Evolutionary conservation across 2,888 invertebrate genomes (phyloP).

Genomic region (Netelia melanura): DNA sequence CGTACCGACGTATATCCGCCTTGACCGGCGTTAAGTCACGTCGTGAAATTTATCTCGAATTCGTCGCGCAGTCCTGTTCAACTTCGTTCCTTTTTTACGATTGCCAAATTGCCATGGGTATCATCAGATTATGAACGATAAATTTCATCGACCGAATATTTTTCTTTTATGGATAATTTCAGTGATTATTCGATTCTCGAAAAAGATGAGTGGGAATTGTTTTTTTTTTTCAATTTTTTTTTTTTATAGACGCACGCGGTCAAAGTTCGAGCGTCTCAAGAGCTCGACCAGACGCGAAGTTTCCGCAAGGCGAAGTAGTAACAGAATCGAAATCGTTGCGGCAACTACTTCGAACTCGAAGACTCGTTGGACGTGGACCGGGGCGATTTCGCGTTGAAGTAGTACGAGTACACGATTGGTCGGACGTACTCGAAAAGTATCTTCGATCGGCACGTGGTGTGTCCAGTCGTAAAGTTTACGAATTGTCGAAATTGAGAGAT

Average conservation of each 20-base stretch:
- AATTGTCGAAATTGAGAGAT: background rate
- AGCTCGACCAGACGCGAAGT: background rate
- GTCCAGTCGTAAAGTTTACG: background rate
- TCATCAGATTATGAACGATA: no score
- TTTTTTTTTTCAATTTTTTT: background rate
- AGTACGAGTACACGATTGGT: conserved; percentile 32
- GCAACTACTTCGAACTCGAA: background rate
- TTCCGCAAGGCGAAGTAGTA: background rate
- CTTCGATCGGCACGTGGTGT: background rate
- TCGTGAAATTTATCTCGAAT: conserved; percentile 38
- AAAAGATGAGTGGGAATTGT: background rate
- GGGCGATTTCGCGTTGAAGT: conserved; percentile 25
- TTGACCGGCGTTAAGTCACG: conserved; percentile 36
- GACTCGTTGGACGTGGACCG: conserved; percentile 1
- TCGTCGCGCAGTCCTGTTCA: background rate
- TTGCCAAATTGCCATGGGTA: background rate
- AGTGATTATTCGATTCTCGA: no score
- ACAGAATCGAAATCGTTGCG: background rate
- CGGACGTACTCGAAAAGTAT: conserved; percentile 24
- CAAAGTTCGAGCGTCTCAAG: background rate
- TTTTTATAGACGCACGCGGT: background rate
- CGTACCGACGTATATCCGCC: conserved; percentile 2
- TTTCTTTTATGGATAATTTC: no score
- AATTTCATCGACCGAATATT: no score
- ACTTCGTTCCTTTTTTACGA: background rate